Evolutionary conservation across 2,113 vertebrate genomes (phyloP), one percentile per base, ranked within the genome.

Genomic region (Gopherus flavomarginatus): DNA sequence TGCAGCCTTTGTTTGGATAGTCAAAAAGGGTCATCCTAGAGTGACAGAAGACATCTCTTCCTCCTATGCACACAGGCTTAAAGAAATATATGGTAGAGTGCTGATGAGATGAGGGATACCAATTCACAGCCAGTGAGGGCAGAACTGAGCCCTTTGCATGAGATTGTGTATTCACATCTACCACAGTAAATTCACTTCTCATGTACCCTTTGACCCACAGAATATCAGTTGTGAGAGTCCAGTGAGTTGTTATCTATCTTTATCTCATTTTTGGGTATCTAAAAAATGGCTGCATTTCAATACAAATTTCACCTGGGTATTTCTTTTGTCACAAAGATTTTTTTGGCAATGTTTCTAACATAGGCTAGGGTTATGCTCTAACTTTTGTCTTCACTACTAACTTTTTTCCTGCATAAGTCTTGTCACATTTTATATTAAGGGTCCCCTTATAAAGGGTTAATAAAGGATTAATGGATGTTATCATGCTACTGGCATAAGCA

Each of bases 181-280:
- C 65, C 31, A 21, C 21, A 31, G 87, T 83, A 83, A 38, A 35
- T 1, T 12, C 29, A 44, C 56, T 14, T 86, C 83, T 82, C 77
- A 57, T 3, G 35, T 5, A 59, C 35, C 49, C 47, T 88, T 88
- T 57, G 69, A 81, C 13, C 3, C 9, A n/a, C 8, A 57, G 83
- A 92, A 17, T 0, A 1, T 0, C 44, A 52, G 3, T 5, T 87
- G 8, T 62, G 17, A 83, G 21, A 81, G 2, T 72, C 11, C 24
- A 14, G 27, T n/a, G 29, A 16, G 29, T 1, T 77, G 10, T 7
- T 14, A 47, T 72, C 38, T 35, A 83, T 21, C 8, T 5, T 1
- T 82, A 57, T 59, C 29, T 10, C 42, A 44, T 44, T 81, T 83
- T 92, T 57, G 54, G 1, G 0, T 77, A 62, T 35, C n/a, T 59